Conservation (phyloP, 2,113 vertebrate species). For the Callaeas wilsoni region DNA sequence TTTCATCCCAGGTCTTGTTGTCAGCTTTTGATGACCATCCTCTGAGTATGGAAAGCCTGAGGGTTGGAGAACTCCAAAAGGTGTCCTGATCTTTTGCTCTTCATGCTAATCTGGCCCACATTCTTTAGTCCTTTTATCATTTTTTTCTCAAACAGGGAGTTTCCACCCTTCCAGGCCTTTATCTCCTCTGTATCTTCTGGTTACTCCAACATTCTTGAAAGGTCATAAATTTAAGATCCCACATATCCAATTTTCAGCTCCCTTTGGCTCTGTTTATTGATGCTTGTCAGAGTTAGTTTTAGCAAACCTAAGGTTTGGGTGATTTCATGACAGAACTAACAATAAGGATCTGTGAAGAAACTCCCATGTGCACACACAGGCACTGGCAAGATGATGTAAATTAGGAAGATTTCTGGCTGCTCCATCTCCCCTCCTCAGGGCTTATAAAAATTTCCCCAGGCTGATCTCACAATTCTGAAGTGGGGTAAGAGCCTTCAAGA, state of each 20-base stretch:
- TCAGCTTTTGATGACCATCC: background rate
- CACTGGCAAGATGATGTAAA: background rate
- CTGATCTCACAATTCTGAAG: background rate
- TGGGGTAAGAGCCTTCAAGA: background rate
- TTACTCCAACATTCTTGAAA: background rate
- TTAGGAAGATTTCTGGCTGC: background rate
- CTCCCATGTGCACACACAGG: background rate
- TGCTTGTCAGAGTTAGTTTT: background rate
- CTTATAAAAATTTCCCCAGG: background rate
- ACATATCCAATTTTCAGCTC: background rate
- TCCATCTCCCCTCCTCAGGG: background rate
- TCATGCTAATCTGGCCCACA: background rate
- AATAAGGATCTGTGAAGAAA: background rate
- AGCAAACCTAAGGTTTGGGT: background rate
- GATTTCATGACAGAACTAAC: background rate
- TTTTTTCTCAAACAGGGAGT: background rate
- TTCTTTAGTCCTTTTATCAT: background rate
- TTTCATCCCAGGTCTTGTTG: background rate
- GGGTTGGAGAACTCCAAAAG: background rate
- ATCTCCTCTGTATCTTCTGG: background rate
- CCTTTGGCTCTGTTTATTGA: background rate
- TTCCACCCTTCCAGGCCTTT: background rate
- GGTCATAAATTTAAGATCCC: background rate
- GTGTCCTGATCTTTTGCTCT: background rate
- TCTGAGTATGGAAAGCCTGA: background rate